These are phyloP conservation scores for Nerophis ophidion DNA, from an alignment of 2,113 vertebrate genomes.

Conservation along the genomic window DNA sequence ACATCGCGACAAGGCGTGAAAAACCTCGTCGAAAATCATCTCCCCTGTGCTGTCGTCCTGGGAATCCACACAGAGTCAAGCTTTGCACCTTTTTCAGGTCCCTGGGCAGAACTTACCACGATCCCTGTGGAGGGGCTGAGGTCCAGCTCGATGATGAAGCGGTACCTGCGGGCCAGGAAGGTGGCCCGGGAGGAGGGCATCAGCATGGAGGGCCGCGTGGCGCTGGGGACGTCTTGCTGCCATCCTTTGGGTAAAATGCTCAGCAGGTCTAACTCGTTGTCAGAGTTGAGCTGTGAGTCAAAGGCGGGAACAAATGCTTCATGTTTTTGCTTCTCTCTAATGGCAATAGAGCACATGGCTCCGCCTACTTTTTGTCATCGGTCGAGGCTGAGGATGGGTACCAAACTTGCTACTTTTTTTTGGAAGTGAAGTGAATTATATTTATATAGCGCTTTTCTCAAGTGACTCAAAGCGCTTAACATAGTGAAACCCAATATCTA, in stretches of 20 bases:
- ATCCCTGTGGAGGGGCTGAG: constrained; percentile 96
- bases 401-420: no score
- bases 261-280: constrained; percentile 85
- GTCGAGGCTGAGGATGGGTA: no score
- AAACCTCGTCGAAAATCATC: constrained; percentile 97
- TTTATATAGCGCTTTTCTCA: no score
- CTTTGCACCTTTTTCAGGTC: no score
- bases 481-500: no score
- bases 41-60: constrained; percentile 96
- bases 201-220: constrained; percentile 75
- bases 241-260: constrained; percentile 89
- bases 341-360: no score
- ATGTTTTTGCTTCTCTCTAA: no score
- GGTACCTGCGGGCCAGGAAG: constrained; percentile 92
- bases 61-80: neutral
- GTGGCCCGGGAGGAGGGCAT: constrained; percentile 87
- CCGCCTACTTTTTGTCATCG: no score
- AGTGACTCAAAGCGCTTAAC: no score
- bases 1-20: constrained; percentile 87
- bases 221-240: constrained; percentile 78
- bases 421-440: no score
- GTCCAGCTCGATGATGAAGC: constrained; percentile 94
- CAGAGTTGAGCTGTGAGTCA: constrained; percentile 73
- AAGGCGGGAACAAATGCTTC: no score
- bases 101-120: constrained; percentile 76